These are phyloP conservation scores for Drosophila tropicalis DNA, from an alignment of 1,140 invertebrate species.

Conservation along the genomic window DNA sequence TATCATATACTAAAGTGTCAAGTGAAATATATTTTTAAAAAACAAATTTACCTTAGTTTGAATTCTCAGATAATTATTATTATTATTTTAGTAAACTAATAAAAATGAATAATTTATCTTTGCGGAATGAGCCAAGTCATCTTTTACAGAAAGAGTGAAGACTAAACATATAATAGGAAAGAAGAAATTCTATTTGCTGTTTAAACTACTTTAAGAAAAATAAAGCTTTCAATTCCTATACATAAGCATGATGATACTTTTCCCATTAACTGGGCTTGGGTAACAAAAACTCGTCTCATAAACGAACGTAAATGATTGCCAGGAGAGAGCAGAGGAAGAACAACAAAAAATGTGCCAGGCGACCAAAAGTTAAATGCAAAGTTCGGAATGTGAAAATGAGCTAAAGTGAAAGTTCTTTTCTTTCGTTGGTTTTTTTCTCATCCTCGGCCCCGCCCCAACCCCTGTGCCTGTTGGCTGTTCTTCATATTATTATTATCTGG, in stretches of 20 bases:
- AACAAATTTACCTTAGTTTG: too few species aligned
- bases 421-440: constrained; percentile 13
- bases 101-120: too few species aligned
- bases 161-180: too few species aligned
- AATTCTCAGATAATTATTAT: too few species aligned
- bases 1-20: constrained; percentile 45
- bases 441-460: not conserved
- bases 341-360: constrained; percentile 30
- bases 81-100: too few species aligned
- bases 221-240: too few species aligned
- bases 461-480: constrained; percentile 45
- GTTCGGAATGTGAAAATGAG: constrained; percentile 77
- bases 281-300: constrained; percentile 1
- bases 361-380: constrained; percentile 77
- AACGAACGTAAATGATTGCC: constrained; percentile 57
- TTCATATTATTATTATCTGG: constrained; percentile 79
- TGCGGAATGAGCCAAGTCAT: too few species aligned
- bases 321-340: not conserved
- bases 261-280: not conserved
- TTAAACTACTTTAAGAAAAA: not conserved
- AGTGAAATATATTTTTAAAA: too few species aligned
- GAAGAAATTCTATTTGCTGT: not conserved
- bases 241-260: not conserved
- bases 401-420: constrained; percentile 71
- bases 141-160: too few species aligned